Evolutionary conservation across 2,888 invertebrate genomes (phyloP), one percentile per base, ranked within the genome.

Genomic region (Amphiduros pacificus): DNA sequence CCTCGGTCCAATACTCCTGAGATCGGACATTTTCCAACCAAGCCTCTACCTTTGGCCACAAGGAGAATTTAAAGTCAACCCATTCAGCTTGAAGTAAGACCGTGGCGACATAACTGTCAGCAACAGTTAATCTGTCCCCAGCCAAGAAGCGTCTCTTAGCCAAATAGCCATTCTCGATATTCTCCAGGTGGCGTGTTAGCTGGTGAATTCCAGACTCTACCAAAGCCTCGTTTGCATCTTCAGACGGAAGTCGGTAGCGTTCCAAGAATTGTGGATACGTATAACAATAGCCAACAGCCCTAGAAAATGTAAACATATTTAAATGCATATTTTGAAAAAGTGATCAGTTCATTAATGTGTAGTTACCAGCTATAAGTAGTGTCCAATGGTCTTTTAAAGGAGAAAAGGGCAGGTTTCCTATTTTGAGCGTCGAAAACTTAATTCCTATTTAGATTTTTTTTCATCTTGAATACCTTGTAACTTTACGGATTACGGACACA

Each of bases 211-310:
- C 76, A 14, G 63, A 62, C 60, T 77, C 77, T 5, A 75, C 62
- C 31, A 77, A 60, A 22, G 61, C 67, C 58, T 77, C 76, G 56
- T 73, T 77, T 27, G 73, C 70, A n/a, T 66, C 61, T 9, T 73
- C 74, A 9, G 70, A 61, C 5, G 71, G 68, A 20, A 76, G 68
- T 28, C 71, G 63, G 57, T 74, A 76, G 51, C 72, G 69, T 22
- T 77, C 74, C 22, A 77, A 67, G 65, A 74, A 74, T 60, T 75
- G 74, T 40, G 77, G 77, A 67, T 76, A 77, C 2, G 74, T 70
- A 62, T 73, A 74, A 20, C 65, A 66, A 62, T 69, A 74, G 0
- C 77, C 77, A 14, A 74, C 67, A 17, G 69, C 68, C 56, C 77
- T 76, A n/a, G n/a, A n/a, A n/a, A n/a, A n/a, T n/a, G n/a, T n/a